These are phyloP conservation scores for Onchidella celtica DNA, from an alignment of 2,888 invertebrate genomes.

Conservation along the genomic window DNA sequence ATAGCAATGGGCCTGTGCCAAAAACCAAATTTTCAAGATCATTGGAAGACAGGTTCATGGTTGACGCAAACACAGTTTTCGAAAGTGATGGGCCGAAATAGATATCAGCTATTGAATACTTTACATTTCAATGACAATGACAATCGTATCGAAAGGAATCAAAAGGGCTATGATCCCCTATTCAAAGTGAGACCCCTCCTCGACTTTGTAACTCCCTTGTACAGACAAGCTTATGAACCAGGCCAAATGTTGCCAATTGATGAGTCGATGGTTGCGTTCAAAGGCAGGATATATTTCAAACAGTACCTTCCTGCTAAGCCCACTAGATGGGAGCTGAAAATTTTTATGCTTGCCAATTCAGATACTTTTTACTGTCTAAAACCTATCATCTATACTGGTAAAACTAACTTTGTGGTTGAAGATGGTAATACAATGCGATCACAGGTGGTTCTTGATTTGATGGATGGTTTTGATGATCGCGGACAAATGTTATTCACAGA, in stretches of 20 bases:
- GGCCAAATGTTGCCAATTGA: not conserved
- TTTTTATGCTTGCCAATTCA: not conserved
- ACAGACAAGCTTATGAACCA: not conserved
- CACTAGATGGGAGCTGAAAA: not conserved
- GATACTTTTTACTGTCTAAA: not conserved
- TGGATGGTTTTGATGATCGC: not conserved
- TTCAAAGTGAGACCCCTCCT: not conserved
- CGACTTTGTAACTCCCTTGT: not conserved
- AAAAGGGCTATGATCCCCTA: not conserved
- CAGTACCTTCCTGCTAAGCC: not conserved
- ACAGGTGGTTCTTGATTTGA: not conserved
- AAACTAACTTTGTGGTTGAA: no score
- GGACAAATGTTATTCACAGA: not conserved
- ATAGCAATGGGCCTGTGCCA: no score
- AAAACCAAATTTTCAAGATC: no score
- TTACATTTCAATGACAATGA: not conserved
- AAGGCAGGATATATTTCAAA: not conserved
- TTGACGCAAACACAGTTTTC: no score
- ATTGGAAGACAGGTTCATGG: no score
- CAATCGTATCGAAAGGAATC: not conserved
- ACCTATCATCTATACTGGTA: not conserved
- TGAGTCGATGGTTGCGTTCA: not conserved
- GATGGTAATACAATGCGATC: no score
- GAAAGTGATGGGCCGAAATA: no score
- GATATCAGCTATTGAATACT: no score